Conservation (phyloP, 2,888 invertebrate species). For the Mantis religiosa region DNA sequence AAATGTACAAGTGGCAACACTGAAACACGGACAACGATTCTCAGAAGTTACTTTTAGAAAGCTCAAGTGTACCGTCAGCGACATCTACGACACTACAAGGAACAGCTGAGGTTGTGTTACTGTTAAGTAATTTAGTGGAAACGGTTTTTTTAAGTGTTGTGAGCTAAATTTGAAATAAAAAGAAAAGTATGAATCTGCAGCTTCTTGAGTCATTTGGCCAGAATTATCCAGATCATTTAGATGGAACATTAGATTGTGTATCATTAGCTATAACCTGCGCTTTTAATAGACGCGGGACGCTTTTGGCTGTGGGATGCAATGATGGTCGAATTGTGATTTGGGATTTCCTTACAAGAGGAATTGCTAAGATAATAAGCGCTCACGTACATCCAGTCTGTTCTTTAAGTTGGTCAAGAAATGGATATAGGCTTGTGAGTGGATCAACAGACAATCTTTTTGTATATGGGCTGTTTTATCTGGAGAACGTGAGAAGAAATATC, state of each 20-base stretch:
- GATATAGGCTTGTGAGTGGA: slow-evolving; percentile 73
- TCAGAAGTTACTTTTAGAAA: no score
- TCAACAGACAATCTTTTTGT: slow-evolving; percentile 95
- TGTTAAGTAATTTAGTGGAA: no score
- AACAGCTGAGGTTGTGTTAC: no score
- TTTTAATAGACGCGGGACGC: slow-evolving; percentile 90
- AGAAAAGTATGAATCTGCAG: slow-evolving; percentile 55
- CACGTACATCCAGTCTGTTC: slow-evolving; percentile 93
- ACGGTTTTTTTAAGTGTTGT: no score
- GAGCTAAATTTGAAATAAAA: no score
- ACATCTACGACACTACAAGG: no score
- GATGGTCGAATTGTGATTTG: slow-evolving; percentile 97
- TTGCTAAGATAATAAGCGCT: slow-evolving; percentile 94
- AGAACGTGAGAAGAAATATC: slow-evolving; percentile 86
- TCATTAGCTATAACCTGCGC: slow-evolving; percentile 93
- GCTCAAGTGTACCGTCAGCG: no score
- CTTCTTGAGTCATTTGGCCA: slow-evolving; percentile 80
- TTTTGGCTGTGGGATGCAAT: slow-evolving; percentile 96
- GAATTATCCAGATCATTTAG: slow-evolving; percentile 91
- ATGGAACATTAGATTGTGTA: slow-evolving; percentile 92
- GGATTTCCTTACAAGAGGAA: slow-evolving; percentile 97
- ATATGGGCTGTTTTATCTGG: slow-evolving; percentile 94
- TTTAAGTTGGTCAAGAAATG: slow-evolving; percentile 61
- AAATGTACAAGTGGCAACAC: no score
- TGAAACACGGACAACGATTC: no score